phyloP scores from a whole-genome alignment of 2,888 invertebrate genomes.

The Choreutis nemorana region DNA sequence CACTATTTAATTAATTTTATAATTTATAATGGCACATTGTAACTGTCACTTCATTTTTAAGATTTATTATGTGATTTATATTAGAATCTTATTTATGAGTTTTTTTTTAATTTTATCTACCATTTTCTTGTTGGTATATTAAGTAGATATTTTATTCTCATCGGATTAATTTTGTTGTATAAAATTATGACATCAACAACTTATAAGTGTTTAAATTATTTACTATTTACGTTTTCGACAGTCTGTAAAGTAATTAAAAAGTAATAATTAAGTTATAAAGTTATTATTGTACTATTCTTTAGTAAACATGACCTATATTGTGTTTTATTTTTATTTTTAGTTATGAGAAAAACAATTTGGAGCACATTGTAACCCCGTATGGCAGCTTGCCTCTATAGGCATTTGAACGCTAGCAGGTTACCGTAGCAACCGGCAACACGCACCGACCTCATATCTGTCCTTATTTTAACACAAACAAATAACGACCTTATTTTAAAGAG shows the following conservation, averaged over 20 bases:
- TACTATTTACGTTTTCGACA: no score
- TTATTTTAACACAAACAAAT: slow-evolving; percentile 32
- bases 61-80: no score
- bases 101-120: no score
- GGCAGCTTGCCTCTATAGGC: slow-evolving; percentile 24
- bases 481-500: slow-evolving; percentile 38
- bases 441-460: slow-evolving; percentile 28
- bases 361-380: slow-evolving; percentile 41
- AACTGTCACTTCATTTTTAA: no score
- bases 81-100: no score
- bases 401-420: slow-evolving; percentile 60
- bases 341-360: slow-evolving; percentile 44
- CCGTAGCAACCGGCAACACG: slow-evolving; percentile 62
- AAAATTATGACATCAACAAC: no score
- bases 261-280: neutral
- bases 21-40: no score
- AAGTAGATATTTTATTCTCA: no score
- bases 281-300: slow-evolving; percentile 1
- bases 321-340: slow-evolving; percentile 28
- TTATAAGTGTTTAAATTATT: no score
- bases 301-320: slow-evolving; percentile 6
- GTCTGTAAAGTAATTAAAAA: no score
- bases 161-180: no score
- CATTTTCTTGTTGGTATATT: no score
- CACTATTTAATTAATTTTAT: neutral